phyloP scores from a whole-genome alignment of 2,797 vertebrate species.

The Centropyge bicolor region DNA sequence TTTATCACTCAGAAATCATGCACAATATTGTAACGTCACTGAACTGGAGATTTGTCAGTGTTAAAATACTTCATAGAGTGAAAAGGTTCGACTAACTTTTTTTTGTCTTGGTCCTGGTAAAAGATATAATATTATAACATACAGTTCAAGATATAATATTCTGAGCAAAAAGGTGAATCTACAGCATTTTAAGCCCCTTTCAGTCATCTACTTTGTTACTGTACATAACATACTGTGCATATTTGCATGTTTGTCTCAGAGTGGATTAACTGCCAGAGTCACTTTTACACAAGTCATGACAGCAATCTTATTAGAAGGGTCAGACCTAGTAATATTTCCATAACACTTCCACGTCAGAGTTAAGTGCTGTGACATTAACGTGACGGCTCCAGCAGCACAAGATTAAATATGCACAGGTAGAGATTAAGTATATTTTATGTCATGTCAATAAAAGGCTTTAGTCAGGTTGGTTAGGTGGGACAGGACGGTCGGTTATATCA shows the following conservation, averaged over 20 bases:
- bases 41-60: background rate
- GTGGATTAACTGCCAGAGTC: background rate
- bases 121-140: background rate
- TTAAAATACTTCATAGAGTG: background rate
- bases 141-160: background rate
- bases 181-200: background rate
- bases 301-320: background rate
- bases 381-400: constrained; percentile 5
- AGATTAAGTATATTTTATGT: constrained; percentile 20
- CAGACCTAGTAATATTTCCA: background rate
- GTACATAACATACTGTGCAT: background rate
- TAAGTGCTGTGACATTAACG: constrained; percentile 7
- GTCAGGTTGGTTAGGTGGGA: background rate
- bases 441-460: constrained; percentile 5
- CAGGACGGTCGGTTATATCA: background rate
- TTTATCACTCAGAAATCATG: background rate
- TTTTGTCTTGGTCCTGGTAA: background rate
- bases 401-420: constrained; percentile 1
- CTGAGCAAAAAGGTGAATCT: background rate
- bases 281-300: constrained; percentile 2
- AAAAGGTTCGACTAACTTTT: background rate
- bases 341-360: constrained; percentile 2
- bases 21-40: background rate
- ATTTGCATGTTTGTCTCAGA: background rate
- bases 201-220: background rate